Conservation (phyloP, 2,113 vertebrate genomes). For the Brachionichthys hirsutus region DNA sequence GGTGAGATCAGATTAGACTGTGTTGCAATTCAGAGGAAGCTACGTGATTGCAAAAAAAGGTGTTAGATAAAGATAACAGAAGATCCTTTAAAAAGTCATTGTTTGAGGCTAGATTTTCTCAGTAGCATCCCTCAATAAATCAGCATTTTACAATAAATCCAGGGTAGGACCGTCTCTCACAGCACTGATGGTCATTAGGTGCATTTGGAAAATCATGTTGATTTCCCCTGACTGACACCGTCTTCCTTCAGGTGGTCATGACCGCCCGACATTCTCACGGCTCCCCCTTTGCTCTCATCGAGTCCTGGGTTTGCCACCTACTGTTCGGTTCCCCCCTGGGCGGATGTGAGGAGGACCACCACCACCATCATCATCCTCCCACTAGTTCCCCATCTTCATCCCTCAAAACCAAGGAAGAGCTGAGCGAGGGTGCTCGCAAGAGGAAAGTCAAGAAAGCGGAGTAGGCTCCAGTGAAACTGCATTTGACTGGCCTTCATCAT, state of each 20-base stretch:
- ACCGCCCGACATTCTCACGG: constrained; percentile 92
- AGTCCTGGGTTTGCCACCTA: constrained; percentile 85
- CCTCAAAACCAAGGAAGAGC: constrained; percentile 90
- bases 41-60: no score
- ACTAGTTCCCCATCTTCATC: constrained; percentile 70
- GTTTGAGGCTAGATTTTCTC: no score
- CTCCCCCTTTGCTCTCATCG: constrained; percentile 88
- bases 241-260: constrained; percentile 84
- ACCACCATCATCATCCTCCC: constrained; percentile 76
- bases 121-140: no score
- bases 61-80: no score
- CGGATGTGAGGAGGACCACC: constrained; percentile 68
- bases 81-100: no score
- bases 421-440: constrained; percentile 91
- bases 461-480: constrained; percentile 63
- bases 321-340: constrained; percentile 84
- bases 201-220: neutral
- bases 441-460: constrained; percentile 95
- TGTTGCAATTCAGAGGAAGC: neutral
- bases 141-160: no score
- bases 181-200: neutral
- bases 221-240: neutral
- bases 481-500: constrained; percentile 47
- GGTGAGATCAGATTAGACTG: constrained; percentile 64
- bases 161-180: neutral